Base-by-base conservation (phyloP, 92 coral and sea anemone genomes). In the Parazoanthus swiftii region DNA sequence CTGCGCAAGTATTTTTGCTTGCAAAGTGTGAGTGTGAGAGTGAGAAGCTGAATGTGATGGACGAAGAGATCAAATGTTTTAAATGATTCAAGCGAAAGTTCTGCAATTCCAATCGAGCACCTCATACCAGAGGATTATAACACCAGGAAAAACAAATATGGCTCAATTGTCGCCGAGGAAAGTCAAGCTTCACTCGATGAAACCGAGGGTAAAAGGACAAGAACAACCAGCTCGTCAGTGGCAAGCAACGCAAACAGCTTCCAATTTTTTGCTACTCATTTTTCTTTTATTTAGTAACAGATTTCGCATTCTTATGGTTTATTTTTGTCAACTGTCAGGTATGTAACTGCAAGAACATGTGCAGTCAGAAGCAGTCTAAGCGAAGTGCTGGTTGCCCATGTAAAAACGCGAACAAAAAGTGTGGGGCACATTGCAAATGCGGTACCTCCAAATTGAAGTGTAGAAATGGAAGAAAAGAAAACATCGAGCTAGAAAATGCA, bases 321-420 rank as follows among this genome's bases (percentile, higher is more conserved):
- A 75, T 75, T 75, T 75, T 75, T 75, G 79, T 75, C 48, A 36
- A 75, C 79, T 75, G 46, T 75, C 50, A 75, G 82, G 65, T 44
- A 77, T 77, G 81, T 77, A 77, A 77, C 81, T 77, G 81, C 81
- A 77, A 77, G 81, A 77, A 44, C 81, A 50, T 70, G 51, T 48
- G 67, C 82, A 79, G 82, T 50, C 42, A 43, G 82, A 79, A 79
- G 51, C 67, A 79, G 82, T 79, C 82, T 8, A 79, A 79, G 51
- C 70, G 82, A 79, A 79, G 82, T 79, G 68, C 25, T 72, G 76
- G 33, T 29, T 29, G 33, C 33, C 33, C 33, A 29, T 29, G 33
- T 29, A 29, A 29, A 48, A 77, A 77, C 54, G 81, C 81, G 1
- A 48, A 48, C 81, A 15, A 43, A 77, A 77, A 77, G 81, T 77